Base-by-base conservation (phyloP, 2,113 vertebrate genomes). In the Cranoglanis bouderius region DNA sequence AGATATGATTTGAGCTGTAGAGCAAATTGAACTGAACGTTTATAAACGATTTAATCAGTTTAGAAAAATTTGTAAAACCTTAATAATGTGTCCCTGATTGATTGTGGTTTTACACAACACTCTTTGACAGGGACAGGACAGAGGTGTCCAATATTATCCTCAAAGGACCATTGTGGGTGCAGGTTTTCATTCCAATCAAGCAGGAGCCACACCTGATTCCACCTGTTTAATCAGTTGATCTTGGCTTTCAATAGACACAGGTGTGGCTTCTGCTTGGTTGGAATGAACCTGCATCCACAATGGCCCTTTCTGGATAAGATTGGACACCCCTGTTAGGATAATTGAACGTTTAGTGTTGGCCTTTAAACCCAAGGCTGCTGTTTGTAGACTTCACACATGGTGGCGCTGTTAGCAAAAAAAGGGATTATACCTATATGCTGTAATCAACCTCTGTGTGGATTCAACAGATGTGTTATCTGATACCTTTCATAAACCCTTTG, bases 371-470 rank as follows among this genome's bases (percentile, higher is more conserved):
- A 40, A n/a, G 29, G 35, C 65, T 92, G 88, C 10, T 53, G 61
- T 93, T 90, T 35, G 57, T 55, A 75, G 65, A 51, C 61, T 78
- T 18, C 88, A 87, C 95, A 24, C 92, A 87, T 84, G 93, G 92
- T 90, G 94, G 92, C 86, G 93, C 92, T 85, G 85, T 74, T 91
- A 24, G 10, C 90, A 63, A 74, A 9, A 77, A 89, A 88, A 43
- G 51, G 35, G 21, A 35, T 53, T 29, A 21, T 8, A 57, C 16
- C 18, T 6, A 18, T 49, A n/a, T 1, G 1, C 9, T 32, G 43
- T 49, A 18, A 51, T 80, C 29, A 80, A 49, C 2, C 29, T 16
- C 29, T 53, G 14, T n/a, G 14, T 16, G 10, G 57, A 16, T 21
- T 85, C 8, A 51, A 70, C 63, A 51, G 63, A 70, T 70, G n/a